Percentiles rank a stretch among this genome's conserved stretches.
Conservation (phyloP, 2,797 vertebrate genomes). For the Anableps anableps region DNA sequence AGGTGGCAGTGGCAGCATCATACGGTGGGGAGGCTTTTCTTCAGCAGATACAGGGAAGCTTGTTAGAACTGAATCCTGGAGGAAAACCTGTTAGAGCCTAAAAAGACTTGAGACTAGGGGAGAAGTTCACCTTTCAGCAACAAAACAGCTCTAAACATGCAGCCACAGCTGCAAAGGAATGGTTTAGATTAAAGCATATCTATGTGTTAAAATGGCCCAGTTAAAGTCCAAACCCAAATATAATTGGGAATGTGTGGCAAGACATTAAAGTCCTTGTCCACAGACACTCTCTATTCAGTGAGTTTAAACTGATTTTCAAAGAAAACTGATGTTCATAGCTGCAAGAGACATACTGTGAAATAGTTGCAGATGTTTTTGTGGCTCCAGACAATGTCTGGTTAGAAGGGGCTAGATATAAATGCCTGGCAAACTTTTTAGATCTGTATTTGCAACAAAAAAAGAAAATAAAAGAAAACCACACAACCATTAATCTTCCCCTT, state of each 20-base stretch:
- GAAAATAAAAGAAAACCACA: no score
- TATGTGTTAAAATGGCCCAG: neutral
- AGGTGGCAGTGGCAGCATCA: neutral
- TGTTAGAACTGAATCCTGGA: neutral
- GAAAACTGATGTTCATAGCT: neutral
- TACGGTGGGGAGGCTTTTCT: neutral
- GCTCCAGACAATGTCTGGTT: neutral
- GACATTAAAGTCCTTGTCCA: neutral
- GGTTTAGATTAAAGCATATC: neutral
- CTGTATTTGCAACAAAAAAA: no score
- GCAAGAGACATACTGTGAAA: neutral
- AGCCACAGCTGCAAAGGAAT: no score
- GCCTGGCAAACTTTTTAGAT: no score
- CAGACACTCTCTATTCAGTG: neutral
- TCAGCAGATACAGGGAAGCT: neutral
- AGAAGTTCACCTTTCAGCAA: neutral
- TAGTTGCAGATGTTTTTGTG: no score
- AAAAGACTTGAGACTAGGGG: no score
- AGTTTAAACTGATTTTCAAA: neutral
- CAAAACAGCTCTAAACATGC: no score
- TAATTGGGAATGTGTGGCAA: neutral
- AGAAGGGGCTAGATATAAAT: neutral
- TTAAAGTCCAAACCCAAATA: neutral
- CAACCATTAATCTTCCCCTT: no score
- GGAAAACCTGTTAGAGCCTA: neutral